Evolutionary conservation across 2,797 vertebrate genomes (phyloP), one percentile per base, ranked within the genome.

Genomic region (Steatocranus sp.): DNA sequence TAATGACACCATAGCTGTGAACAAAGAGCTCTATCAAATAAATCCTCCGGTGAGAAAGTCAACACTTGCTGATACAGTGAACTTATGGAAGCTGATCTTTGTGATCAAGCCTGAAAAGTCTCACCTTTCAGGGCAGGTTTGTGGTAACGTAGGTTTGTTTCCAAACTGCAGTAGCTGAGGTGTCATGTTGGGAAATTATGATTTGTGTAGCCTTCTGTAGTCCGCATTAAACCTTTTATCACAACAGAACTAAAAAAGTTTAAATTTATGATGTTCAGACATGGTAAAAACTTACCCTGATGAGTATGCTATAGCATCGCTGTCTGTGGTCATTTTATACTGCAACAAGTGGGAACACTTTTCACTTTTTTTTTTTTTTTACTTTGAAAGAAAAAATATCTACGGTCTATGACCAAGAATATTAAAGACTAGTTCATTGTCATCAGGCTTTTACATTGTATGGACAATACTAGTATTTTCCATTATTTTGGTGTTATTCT

Each of bases 1-100:
- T 89, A 99, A 99, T n/a, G 98, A 99, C 86, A 97, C 97, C 0
- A 98, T 99, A 51, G 92, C 96, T 81, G 99, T 97, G 92, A 99
- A 99, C 94, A 99, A 97, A 92, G 98, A 99, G 48, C 92, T 99
- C 48, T 98, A 98, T 93, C 97, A 99, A 87, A 97, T 99, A 81
- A 98, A 96, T 87, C 97, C 98, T 51, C 97, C 97, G 49, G 99
- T 99, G 94, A 98, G 98, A 83, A 4, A 34, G 46, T 36, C 73
- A 27, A 30, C 18, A 66, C 34, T 36, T 34, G 11, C 11, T 66
- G 9, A n/a, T n/a, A 61, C 18, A 46, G 68, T 63, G 73, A 73
- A 63, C 15, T 17, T 56, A 9, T 63, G 8, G 56, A 46, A 34
- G n/a, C 49, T 32, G 5, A 32, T 18, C 12, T 78, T 75, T 75